A percentile compares a stretch with the other conserved stretches of the same genome.
These are phyloP conservation scores for Gymnobelideus leadbeateri DNA, from an alignment of 2,113 vertebrate species.

Conservation along the genomic window DNA sequence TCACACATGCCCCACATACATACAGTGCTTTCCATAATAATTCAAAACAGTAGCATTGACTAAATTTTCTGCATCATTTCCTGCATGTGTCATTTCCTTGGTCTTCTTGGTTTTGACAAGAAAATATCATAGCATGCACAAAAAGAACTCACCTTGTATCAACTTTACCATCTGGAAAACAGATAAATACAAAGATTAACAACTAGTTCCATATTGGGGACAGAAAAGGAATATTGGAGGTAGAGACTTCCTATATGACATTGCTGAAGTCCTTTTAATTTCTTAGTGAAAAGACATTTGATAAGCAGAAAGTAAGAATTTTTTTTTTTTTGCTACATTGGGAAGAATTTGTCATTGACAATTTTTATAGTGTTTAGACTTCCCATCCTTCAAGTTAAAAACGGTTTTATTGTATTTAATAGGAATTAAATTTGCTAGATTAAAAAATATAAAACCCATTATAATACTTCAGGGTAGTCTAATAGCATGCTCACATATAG, in stretches of 20 bases:
- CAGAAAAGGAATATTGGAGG: neutral
- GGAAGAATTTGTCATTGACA: neutral
- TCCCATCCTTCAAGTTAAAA: neutral
- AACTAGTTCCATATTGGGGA: neutral
- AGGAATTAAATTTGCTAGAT: neutral
- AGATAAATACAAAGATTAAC: neutral
- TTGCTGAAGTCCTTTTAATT: neutral
- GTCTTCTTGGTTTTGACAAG: neutral
- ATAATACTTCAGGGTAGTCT: neutral
- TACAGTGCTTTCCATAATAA: too few species aligned
- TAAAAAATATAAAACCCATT: neutral
- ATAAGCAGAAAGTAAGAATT: neutral
- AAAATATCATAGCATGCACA: neutral
- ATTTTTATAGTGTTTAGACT: neutral
- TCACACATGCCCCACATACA: too few species aligned
- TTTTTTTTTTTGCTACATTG: neutral
- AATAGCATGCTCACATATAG: neutral
- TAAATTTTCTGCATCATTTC: neutral
- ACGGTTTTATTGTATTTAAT: neutral
- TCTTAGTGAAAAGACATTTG: neutral
- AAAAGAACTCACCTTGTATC: neutral
- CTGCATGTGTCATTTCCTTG: neutral
- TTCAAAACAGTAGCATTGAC: neutral
- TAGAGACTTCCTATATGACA: neutral
- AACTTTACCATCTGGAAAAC: neutral